Conservation (phyloP, 2,888 invertebrate species). For the Scaptomyza polygonia region DNA sequence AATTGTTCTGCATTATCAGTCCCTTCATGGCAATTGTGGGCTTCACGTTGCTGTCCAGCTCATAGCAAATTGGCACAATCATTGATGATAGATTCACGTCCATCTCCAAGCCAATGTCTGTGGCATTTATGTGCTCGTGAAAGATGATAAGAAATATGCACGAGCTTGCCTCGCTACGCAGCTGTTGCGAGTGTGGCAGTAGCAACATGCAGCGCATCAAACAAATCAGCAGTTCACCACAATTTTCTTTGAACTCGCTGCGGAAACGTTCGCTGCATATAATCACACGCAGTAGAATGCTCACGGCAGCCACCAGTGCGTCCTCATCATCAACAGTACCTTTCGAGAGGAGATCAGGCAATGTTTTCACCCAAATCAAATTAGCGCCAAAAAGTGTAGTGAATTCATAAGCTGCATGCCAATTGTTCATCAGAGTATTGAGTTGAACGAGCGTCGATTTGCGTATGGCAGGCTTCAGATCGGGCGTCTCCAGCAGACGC, state of each 20-base stretch:
- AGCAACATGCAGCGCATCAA: constrained; percentile 77
- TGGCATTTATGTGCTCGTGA: constrained; percentile 57
- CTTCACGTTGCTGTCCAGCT: constrained; percentile 25
- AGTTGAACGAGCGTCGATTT: constrained; percentile 73
- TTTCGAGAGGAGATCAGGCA: constrained; percentile 28
- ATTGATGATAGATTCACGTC: constrained; percentile 61
- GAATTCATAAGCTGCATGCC: too few species aligned
- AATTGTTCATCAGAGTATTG: constrained; percentile 70
- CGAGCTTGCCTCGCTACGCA: constrained; percentile 73
- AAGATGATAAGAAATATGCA: constrained; percentile 79
- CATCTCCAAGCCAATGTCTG: constrained; percentile 47
- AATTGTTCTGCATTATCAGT: constrained; percentile 13
- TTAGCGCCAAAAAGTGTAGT: too few species aligned
- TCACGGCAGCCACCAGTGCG: constrained; percentile 69
- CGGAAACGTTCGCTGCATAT: constrained; percentile 68
- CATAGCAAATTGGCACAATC: constrained; percentile 71
- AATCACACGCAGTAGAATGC: constrained; percentile 55
- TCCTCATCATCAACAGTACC: constrained; percentile 8
- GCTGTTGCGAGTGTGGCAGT: constrained; percentile 65
- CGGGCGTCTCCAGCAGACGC: constrained; percentile 70
- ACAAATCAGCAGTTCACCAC: constrained; percentile 68
- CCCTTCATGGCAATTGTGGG: constrained; percentile 31
- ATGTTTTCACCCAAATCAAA: constrained; percentile 13
- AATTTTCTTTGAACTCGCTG: constrained; percentile 63
- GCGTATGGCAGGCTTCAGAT: constrained; percentile 78